A percentile compares a stretch with the other conserved stretches of the same genome.
Conservation (phyloP, 2,797 vertebrate genomes). For the Limosa lapponica region DNA sequence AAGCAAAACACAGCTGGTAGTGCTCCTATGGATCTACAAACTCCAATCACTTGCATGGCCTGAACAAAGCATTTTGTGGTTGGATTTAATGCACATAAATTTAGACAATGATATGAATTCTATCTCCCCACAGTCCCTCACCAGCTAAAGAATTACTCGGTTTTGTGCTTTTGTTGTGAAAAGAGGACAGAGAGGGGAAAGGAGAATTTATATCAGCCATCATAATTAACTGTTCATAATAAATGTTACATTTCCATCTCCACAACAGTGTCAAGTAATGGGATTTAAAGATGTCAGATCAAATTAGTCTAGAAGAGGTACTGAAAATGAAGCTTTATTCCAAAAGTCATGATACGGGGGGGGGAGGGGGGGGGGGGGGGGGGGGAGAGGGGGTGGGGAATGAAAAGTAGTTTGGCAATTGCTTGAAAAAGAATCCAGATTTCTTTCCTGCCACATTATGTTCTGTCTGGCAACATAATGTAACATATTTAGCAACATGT, state of each 20-base stretch:
- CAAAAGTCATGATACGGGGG: neutral
- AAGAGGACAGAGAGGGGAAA: neutral
- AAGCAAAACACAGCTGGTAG: neutral
- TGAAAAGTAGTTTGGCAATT: neutral
- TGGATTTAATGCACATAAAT: neutral
- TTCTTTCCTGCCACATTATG: neutral
- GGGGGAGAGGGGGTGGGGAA: accelerated
- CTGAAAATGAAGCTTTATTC: neutral
- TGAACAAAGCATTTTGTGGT: neutral
- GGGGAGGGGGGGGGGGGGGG: accelerated
- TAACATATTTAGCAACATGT: neutral
- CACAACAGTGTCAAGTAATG: neutral
- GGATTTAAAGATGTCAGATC: neutral
- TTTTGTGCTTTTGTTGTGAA: neutral
- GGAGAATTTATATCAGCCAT: neutral
- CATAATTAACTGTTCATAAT: neutral
- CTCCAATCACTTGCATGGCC: neutral
- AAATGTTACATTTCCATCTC: neutral
- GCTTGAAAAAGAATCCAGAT: neutral
- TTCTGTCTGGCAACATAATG: neutral
- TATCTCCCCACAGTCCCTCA: neutral
- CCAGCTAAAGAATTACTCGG: neutral
- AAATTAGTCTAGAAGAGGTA: neutral
- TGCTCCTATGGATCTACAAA: neutral
- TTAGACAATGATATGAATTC: neutral